Evolutionary conservation across 2,888 invertebrate species (phyloP).

Genomic region (Drosophila suboccidentalis): DNA sequence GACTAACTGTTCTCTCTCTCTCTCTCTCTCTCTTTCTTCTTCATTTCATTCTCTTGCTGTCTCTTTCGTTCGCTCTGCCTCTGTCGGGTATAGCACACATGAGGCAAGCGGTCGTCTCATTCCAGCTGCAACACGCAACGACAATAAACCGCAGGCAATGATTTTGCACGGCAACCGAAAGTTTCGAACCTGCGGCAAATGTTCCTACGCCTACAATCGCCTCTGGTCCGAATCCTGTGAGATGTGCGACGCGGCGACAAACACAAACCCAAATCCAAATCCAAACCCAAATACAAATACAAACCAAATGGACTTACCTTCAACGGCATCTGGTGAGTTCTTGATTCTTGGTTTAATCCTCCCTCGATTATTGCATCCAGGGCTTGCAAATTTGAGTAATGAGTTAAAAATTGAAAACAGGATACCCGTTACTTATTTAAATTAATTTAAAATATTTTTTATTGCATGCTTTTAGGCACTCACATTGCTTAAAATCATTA

Average conservation of each 20-base stretch:
- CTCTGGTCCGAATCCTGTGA: constrained; percentile 93
- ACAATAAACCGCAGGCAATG: constrained; percentile 80
- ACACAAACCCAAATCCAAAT: neutral
- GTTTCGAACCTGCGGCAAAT: constrained; percentile 95
- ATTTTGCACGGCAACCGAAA: constrained; percentile 83
- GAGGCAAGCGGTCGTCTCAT: constrained; percentile 49
- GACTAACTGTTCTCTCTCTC: neutral
- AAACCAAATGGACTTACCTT: constrained; percentile 21
- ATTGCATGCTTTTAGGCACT: too few relatives aligned
- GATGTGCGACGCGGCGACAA: constrained; percentile 88
- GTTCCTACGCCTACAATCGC: constrained; percentile 95
- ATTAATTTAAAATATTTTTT: too few relatives aligned
- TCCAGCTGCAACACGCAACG: constrained; percentile 67
- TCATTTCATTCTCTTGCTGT: neutral
- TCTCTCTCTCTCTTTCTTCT: neutral
- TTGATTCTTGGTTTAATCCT: too few relatives aligned
- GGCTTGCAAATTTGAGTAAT: too few relatives aligned
- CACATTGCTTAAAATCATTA: too few relatives aligned
- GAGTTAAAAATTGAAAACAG: too few relatives aligned
- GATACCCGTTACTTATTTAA: too few relatives aligned
- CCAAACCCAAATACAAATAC: constrained; percentile 7
- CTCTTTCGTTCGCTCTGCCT: constrained; percentile 9
- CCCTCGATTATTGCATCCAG: too few relatives aligned
- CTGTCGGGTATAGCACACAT: constrained; percentile 14
- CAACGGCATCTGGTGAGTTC: constrained; percentile 41